A percentile compares a stretch with the other conserved stretches of the same genome.
Conservation (phyloP, 2,888 invertebrate genomes). For the Agonopterix heracliana region DNA sequence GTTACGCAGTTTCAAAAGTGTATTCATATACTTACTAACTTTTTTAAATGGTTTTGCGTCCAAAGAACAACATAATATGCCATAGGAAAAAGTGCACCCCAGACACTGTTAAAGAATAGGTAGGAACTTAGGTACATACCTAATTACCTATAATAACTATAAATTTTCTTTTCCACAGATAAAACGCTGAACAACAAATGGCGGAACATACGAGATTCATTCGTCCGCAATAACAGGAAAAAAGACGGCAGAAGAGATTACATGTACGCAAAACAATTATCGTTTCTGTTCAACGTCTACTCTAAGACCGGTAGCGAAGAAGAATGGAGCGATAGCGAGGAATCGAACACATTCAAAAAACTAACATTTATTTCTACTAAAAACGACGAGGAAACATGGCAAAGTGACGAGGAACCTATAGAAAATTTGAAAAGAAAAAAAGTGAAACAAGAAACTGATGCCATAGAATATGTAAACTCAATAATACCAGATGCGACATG, state of each 20-base stretch:
- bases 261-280: conserved; percentile 48
- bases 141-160: too few species aligned
- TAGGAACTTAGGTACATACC: too few species aligned
- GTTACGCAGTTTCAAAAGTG: too few species aligned
- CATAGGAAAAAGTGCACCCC: too few species aligned
- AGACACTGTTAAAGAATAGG: too few species aligned
- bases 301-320: conserved; percentile 37
- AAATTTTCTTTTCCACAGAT: conserved; percentile 22
- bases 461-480: conserved; percentile 46
- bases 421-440: conserved; percentile 37
- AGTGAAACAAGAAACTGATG: conserved; percentile 17
- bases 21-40: too few species aligned
- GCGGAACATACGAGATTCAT: conserved; percentile 63
- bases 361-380: conserved; percentile 21
- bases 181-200: conserved; percentile 56
- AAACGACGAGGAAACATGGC: conserved; percentile 19
- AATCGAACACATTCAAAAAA: conserved; percentile 1
- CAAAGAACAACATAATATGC: too few species aligned
- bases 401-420: conserved; percentile 31
- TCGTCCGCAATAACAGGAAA: conserved; percentile 44
- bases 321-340: conserved; percentile 17
- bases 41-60: too few species aligned
- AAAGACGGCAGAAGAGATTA: conserved; percentile 38
- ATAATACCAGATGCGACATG: conserved; percentile 26
- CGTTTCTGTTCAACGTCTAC: conserved; percentile 44